Conservation (phyloP, 2,888 invertebrate genomes). For the Gymnosoma rotundatum region DNA sequence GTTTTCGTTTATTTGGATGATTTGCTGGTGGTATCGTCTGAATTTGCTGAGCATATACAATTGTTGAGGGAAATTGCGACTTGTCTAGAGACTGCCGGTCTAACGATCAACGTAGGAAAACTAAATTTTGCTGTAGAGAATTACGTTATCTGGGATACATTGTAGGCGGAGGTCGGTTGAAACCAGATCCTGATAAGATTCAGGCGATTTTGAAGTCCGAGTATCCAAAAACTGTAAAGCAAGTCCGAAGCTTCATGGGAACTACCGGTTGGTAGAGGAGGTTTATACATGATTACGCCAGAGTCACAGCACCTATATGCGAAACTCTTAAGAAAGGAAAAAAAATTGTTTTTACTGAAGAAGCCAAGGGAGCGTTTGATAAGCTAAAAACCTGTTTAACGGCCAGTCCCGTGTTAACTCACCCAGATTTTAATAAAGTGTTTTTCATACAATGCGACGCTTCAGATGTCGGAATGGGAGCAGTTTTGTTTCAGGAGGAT, state of each 20-base stretch:
- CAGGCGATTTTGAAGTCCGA: background rate
- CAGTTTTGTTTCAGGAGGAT: background rate
- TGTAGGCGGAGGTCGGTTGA: background rate
- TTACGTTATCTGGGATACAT: background rate
- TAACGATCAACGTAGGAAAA: background rate
- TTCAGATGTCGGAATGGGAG: background rate
- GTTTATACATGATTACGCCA: background rate
- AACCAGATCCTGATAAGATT: background rate
- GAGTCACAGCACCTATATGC: background rate
- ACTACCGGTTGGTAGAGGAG: background rate
- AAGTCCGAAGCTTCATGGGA: slow-evolving; percentile 4
- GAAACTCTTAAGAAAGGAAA: background rate
- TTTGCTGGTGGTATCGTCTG: background rate
- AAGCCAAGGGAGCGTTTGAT: background rate
- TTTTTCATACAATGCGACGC: background rate
- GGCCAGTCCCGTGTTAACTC: background rate
- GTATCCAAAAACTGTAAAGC: background rate
- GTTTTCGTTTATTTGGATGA: background rate
- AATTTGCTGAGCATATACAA: background rate
- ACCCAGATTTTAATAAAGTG: background rate
- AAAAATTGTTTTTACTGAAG: background rate
- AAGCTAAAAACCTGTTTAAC: background rate
- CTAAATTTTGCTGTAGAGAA: background rate
- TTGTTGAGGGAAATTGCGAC: background rate
- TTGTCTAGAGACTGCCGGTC: background rate